Conservation (phyloP, 2,888 invertebrate species). For the Drosophila macrospina region DNA sequence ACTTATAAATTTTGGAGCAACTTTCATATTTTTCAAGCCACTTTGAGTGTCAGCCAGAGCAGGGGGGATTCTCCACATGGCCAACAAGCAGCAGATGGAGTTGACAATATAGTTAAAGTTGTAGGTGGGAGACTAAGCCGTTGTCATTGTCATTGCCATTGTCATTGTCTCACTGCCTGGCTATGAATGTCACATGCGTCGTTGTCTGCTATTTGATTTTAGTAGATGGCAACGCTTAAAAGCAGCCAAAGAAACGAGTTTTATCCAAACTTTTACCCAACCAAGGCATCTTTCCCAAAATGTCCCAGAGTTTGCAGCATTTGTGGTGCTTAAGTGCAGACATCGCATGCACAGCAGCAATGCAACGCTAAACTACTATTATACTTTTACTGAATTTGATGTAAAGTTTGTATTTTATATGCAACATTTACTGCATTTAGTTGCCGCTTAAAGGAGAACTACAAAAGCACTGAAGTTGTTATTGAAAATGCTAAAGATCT, state of each 20-base stretch:
- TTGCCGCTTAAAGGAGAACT: too few species aligned
- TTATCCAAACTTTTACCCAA: constrained; percentile 24
- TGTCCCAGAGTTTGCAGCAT: not conserved
- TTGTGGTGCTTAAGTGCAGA: too few species aligned
- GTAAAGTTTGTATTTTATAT: too few species aligned
- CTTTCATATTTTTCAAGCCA: constrained; percentile 75
- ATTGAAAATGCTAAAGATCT: too few species aligned
- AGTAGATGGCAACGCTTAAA: constrained; percentile 43
- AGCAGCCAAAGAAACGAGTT: constrained; percentile 31
- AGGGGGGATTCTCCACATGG: not conserved
- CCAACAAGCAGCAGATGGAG: not conserved
- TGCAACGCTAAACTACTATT: too few species aligned
- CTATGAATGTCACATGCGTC: constrained; percentile 51
- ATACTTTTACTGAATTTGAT: too few species aligned
- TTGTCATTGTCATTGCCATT: constrained; percentile 28
- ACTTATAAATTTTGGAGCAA: constrained; percentile 78
- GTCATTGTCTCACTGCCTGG: constrained; percentile 10
- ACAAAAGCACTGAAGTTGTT: too few species aligned
- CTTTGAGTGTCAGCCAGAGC: constrained; percentile 19
- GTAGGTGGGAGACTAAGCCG: constrained; percentile 15
- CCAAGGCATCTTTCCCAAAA: not conserved
- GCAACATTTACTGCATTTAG: too few species aligned
- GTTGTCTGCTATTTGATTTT: constrained; percentile 60
- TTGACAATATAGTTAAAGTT: not conserved
- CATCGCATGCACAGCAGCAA: too few species aligned